Percentiles rank a stretch among this genome's conserved stretches.
Evolutionary conservation across 1,140 invertebrate genomes (phyloP).

Genomic region (Drosophila subpulchrella): DNA sequence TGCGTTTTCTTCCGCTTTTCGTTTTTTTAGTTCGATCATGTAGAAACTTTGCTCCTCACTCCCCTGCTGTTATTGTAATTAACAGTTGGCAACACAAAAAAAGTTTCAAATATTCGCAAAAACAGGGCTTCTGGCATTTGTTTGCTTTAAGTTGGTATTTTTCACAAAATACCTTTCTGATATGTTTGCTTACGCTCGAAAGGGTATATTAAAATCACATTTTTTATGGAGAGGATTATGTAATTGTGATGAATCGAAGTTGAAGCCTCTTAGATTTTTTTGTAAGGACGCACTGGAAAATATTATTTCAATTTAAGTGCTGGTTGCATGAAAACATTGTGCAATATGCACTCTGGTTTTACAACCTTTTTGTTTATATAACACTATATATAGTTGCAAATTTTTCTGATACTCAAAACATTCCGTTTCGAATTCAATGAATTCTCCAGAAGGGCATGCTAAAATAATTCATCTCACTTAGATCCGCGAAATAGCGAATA

Average conservation of each 20-base stretch:
- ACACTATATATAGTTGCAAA: too few species aligned
- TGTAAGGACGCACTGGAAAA: too few species aligned
- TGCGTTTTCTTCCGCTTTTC: slow-evolving; percentile 15
- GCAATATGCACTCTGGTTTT: too few species aligned
- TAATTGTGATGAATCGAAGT: background rate
- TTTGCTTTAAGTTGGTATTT: slow-evolving; percentile 33
- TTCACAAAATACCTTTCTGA: slow-evolving; percentile 10
- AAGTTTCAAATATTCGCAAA: slow-evolving; percentile 6
- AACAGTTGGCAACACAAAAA: slow-evolving; percentile 32
- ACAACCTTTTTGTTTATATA: too few species aligned
- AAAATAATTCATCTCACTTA: too few species aligned
- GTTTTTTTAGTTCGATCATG: slow-evolving; percentile 11
- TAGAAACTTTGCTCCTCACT: slow-evolving; percentile 1
- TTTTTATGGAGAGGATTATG: background rate
- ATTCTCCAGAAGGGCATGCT: too few species aligned
- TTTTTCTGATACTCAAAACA: too few species aligned
- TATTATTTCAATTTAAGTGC: too few species aligned
- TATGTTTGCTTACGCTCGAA: slow-evolving; percentile 39
- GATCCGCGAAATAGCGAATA: too few species aligned
- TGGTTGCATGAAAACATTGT: too few species aligned
- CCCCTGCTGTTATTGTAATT: slow-evolving; percentile 50
- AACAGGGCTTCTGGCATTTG: background rate
- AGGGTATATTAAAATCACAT: background rate
- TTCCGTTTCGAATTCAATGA: too few species aligned
- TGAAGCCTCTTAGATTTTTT: background rate